Percentiles rank a stretch among this genome's conserved stretches.
phyloP scores from a whole-genome alignment of 2,888 invertebrate species.

The Osmoderma eremita region DNA sequence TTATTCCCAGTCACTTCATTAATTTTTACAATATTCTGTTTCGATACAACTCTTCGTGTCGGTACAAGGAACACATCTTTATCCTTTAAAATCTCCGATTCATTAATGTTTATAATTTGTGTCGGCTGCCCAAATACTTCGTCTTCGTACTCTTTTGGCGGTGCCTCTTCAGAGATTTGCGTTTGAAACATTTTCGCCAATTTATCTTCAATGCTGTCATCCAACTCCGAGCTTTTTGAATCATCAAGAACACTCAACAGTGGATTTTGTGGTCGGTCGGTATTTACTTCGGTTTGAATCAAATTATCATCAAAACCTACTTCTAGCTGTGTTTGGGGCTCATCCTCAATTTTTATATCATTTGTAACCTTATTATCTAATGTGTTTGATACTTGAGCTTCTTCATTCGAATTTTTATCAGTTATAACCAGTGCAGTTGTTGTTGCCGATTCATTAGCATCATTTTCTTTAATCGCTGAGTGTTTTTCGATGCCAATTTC shows the following conservation, averaged over 20 bases:
- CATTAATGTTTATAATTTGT: slow-evolving; percentile 12
- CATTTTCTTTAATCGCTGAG: background rate
- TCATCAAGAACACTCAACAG: background rate
- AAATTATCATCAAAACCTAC: slow-evolving; percentile 19
- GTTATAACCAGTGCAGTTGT: background rate
- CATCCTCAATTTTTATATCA: background rate
- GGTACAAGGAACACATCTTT: background rate
- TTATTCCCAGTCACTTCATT: background rate
- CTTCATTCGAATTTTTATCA: background rate
- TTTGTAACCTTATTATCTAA: background rate
- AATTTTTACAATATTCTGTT: background rate
- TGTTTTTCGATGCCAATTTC: background rate
- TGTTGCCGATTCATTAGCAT: background rate
- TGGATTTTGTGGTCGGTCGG: slow-evolving; percentile 5
- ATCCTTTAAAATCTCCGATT: background rate
- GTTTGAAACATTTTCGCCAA: slow-evolving; percentile 32
- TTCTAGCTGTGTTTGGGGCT: slow-evolving; percentile 12
- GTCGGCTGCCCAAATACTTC: slow-evolving; percentile 39
- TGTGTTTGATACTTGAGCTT: background rate
- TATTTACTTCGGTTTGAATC: background rate
- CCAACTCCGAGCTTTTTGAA: background rate
- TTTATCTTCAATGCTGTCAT: slow-evolving; percentile 28
- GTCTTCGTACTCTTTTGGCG: background rate
- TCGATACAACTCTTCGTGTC: background rate
- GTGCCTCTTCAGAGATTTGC: background rate